Percentiles rank a stretch among this genome's conserved stretches.
phyloP scores from a whole-genome alignment of 1,140 invertebrate species.

The Drosophila nigromelanica region DNA sequence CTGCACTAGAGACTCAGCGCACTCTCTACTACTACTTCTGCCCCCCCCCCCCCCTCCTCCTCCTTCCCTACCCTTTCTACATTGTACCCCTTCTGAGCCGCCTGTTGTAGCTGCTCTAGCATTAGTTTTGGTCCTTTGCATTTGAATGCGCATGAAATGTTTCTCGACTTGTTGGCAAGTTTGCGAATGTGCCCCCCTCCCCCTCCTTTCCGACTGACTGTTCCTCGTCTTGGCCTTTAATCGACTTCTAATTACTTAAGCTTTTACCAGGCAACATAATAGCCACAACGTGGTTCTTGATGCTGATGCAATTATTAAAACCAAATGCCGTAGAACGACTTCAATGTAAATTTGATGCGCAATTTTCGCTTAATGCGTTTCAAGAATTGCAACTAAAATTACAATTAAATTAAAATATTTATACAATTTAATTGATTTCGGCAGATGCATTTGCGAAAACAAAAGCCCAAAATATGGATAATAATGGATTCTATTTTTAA shows the following conservation, averaged over 20 bases:
- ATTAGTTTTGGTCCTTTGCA: constrained; percentile 60
- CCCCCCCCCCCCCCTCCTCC: not conserved
- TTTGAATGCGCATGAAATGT: constrained; percentile 72
- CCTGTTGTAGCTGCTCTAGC: constrained; percentile 12
- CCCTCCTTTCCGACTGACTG: not conserved
- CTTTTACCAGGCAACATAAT: constrained; percentile 61
- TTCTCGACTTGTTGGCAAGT: constrained; percentile 64
- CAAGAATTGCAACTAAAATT: not conserved
- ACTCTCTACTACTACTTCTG: not conserved
- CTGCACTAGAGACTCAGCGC: not conserved
- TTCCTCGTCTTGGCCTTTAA: constrained; percentile 36
- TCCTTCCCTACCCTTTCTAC: not conserved
- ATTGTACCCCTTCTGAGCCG: not conserved
- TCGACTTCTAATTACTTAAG: constrained; percentile 78
- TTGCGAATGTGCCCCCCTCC: constrained; percentile 17
- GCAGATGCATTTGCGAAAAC: too few relatives aligned
- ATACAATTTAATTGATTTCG: not conserved
- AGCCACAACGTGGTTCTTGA: constrained; percentile 43
- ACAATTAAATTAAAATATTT: not conserved
- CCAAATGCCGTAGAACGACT: not conserved
- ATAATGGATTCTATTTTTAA: too few relatives aligned
- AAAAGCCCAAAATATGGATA: not conserved
- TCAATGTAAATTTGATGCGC: constrained; percentile 37
- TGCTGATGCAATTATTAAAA: constrained; percentile 55
- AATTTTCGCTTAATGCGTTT: constrained; percentile 6